phyloP scores from a whole-genome alignment of 2,113 vertebrate species.

The Saccopteryx leptura region DNA sequence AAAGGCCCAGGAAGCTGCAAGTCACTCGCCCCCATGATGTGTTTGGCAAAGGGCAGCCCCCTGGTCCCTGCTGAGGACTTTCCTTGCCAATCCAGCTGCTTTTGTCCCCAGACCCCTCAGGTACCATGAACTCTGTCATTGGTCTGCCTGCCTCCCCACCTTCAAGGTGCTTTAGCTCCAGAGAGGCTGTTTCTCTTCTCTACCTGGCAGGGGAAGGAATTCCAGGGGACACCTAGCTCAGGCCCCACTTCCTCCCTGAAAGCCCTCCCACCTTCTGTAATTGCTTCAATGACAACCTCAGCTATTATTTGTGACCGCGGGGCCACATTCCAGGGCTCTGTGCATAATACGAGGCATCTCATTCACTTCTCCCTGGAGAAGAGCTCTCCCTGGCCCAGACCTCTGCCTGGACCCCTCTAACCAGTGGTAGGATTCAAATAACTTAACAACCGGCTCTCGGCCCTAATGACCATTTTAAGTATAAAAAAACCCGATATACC shows the following conservation, averaged over 20 bases:
- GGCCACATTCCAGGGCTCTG: background rate
- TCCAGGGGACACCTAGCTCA: constrained; percentile 25
- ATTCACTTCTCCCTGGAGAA: background rate
- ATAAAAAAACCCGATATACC: too few species aligned
- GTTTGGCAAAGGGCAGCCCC: background rate
- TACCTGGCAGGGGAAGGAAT: background rate
- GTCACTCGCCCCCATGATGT: background rate
- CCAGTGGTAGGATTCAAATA: too few species aligned
- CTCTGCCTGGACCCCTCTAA: background rate
- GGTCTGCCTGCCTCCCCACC: background rate
- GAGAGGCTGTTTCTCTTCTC: background rate
- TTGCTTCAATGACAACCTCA: background rate
- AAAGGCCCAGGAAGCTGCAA: background rate
- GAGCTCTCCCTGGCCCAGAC: background rate
- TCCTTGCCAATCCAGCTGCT: background rate
- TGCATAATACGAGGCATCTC: background rate
- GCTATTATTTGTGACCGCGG: background rate
- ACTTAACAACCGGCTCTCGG: too few species aligned
- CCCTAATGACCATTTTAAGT: too few species aligned
- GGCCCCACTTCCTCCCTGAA: background rate
- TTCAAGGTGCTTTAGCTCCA: background rate
- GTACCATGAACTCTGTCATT: background rate
- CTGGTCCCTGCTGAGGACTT: background rate
- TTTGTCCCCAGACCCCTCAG: background rate
- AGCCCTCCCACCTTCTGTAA: background rate